These are phyloP conservation scores for Crenuchus spilurus DNA, from an alignment of 2,797 vertebrate species.

Conservation along the genomic window DNA sequence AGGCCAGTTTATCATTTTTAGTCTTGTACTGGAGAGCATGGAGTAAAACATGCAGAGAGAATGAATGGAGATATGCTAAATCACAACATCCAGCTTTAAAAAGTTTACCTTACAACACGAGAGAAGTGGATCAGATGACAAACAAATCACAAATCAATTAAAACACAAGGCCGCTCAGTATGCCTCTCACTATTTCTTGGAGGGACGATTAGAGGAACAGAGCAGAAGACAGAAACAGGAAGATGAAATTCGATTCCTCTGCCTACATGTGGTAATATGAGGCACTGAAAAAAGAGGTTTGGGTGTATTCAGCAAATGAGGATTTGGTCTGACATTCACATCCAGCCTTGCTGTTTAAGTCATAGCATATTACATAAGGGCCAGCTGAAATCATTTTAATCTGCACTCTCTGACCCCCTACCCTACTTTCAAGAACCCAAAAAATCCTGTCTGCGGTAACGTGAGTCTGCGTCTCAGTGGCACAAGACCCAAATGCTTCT, in stretches of 20 bases:
- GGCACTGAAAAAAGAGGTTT: conserved; percentile 38
- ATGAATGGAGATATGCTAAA: not conserved
- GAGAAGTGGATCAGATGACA: not conserved
- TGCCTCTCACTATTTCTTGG: not conserved
- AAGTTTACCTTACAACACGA: not conserved
- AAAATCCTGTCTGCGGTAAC: conserved; percentile 23
- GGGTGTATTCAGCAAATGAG: conserved; percentile 41
- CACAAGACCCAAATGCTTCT: not conserved
- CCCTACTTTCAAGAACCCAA: conserved; percentile 52
- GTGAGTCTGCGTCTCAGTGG: conserved; percentile 30
- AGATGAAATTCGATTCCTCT: conserved; percentile 55
- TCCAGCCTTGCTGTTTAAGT: conserved; percentile 32
- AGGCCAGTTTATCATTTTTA: too few species aligned
- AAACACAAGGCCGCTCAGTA: not conserved
- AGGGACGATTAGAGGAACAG: conserved; percentile 13
- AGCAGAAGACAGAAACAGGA: conserved; percentile 29
- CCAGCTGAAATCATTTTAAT: conserved; percentile 70
- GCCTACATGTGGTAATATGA: conserved; percentile 63
- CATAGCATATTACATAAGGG: conserved; percentile 66
- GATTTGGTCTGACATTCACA: conserved; percentile 16
- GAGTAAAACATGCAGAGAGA: too few species aligned
- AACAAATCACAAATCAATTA: not conserved
- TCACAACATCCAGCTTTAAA: not conserved
- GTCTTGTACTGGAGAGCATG: too few species aligned
- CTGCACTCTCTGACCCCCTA: conserved; percentile 60